A percentile compares a stretch with the other conserved stretches of the same genome.
Conservation (phyloP, 2,113 vertebrate genomes). For the Calidris pygmaea region DNA sequence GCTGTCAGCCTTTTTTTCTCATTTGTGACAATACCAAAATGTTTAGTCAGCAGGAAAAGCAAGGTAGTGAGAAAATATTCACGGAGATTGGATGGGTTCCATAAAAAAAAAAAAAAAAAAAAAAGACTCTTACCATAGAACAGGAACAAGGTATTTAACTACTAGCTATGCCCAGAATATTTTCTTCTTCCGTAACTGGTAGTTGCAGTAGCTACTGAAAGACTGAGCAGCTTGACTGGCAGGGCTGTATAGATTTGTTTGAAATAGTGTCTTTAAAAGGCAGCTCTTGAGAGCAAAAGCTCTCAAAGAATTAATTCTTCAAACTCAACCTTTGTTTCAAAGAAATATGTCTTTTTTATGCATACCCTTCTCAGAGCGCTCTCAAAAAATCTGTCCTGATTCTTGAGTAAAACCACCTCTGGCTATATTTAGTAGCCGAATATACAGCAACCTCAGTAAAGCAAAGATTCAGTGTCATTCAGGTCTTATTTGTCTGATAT, state of each 20-base stretch:
- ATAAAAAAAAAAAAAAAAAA: conserved; percentile 30
- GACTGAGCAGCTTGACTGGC: not conserved
- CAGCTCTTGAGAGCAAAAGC: not conserved
- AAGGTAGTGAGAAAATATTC: conserved; percentile 44
- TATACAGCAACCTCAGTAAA: not conserved
- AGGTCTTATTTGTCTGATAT: not conserved
- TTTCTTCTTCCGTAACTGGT: conserved; percentile 6
- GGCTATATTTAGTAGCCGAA: not conserved
- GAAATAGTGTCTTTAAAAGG: not conserved
- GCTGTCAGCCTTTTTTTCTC: conserved; percentile 32
- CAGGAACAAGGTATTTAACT: not conserved
- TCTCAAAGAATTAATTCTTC: not conserved
- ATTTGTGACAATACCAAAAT: conserved; percentile 37
- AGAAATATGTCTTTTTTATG: not conserved
- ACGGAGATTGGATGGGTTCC: not conserved
- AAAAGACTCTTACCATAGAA: not conserved
- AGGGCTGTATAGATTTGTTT: not conserved
- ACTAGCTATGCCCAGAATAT: conserved; percentile 9
- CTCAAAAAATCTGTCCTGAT: not conserved
- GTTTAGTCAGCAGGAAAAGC: conserved; percentile 35
- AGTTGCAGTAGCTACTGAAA: conserved; percentile 16
- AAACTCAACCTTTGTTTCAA: not conserved
- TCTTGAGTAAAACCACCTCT: not conserved
- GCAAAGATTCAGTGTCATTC: not conserved
- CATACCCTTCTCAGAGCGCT: not conserved